phyloP scores from a whole-genome alignment of 2,888 invertebrate genomes.

The Papilio demoleus region DNA sequence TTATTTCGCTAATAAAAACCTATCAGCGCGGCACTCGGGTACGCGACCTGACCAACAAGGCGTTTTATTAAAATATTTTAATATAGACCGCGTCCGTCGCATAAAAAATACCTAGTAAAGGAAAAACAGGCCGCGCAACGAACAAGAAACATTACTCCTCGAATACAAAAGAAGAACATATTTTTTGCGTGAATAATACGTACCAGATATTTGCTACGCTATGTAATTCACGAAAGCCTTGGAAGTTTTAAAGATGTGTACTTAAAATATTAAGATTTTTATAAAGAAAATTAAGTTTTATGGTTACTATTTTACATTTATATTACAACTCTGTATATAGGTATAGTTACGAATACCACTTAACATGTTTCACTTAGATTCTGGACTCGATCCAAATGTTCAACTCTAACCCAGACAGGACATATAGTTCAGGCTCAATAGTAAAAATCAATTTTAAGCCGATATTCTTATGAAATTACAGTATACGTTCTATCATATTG shows the following conservation, averaged over 20 bases:
- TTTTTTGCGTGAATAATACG: conserved; percentile 59
- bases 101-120: conserved; percentile 36
- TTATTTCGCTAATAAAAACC: conserved; percentile 26
- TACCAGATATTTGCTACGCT: conserved; percentile 45
- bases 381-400: no score
- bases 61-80: conserved; percentile 43
- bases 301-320: no score
- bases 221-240: conserved; percentile 66
- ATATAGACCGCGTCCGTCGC: conserved; percentile 37
- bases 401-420: no score
- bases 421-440: no score
- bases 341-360: no score
- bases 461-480: no score
- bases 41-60: conserved; percentile 47
- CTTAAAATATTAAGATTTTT: no score
- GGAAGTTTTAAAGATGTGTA: conserved; percentile 14
- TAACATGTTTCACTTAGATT: no score
- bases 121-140: conserved; percentile 32
- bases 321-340: no score
- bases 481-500: no score
- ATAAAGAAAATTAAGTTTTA: not conserved
- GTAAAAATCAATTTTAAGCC: no score
- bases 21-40: conserved; percentile 43
- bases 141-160: conserved; percentile 46
- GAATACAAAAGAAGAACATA: conserved; percentile 45